These are phyloP conservation scores for Mystacides longicornis DNA, from an alignment of 2,888 invertebrate genomes.

Conservation along the genomic window DNA sequence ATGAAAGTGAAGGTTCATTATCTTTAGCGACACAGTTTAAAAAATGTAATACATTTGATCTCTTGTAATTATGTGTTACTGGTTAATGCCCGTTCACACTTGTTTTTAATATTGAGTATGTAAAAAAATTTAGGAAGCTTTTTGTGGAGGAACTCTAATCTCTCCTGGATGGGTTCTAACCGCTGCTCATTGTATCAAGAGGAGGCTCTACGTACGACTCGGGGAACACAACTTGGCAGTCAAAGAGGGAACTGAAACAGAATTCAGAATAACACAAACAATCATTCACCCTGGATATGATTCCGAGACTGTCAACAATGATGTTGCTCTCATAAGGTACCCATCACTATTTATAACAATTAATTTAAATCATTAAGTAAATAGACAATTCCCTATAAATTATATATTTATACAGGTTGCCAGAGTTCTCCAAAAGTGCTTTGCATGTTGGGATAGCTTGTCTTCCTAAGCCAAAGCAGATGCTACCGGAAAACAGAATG, in stretches of 20 bases:
- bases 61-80: too few species aligned
- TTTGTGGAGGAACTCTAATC: conserved; percentile 82
- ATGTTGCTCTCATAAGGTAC: conserved; percentile 76
- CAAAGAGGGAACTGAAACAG: conserved; percentile 69
- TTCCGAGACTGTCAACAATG: conserved; percentile 84
- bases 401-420: conserved; percentile 33
- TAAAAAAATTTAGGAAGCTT: conserved; percentile 76
- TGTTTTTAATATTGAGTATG: too few species aligned
- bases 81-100: too few species aligned
- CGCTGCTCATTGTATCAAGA: conserved; percentile 79
- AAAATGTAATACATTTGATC: too few species aligned
- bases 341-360: conserved; percentile 11
- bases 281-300: conserved; percentile 82
- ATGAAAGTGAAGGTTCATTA: too few species aligned
- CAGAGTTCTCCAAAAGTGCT: conserved; percentile 25
- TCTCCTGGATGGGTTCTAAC: conserved; percentile 79
- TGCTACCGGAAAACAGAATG: conserved; percentile 54
- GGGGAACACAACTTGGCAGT: conserved; percentile 79
- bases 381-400: not conserved
- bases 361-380: conserved; percentile 4
- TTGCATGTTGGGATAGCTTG: conserved; percentile 50
- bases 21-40: too few species aligned
- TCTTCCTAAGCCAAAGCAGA: conserved; percentile 63
- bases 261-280: conserved; percentile 64
- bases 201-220: conserved; percentile 68